phyloP scores from a whole-genome alignment of 2,113 vertebrate species.

The Oenanthe oenanthe region DNA sequence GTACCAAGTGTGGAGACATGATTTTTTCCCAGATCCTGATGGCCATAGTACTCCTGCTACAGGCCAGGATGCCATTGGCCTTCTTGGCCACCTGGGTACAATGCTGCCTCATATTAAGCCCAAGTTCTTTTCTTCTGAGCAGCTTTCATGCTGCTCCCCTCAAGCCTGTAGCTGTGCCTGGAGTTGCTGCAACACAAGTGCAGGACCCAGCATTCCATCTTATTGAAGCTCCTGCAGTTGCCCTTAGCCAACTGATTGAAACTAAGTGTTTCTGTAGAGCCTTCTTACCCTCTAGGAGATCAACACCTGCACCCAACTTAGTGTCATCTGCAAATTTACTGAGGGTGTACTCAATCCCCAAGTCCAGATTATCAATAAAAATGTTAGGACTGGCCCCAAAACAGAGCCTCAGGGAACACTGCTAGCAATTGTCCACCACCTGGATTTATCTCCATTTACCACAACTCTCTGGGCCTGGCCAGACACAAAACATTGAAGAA shows the following conservation, averaged over 20 bases:
- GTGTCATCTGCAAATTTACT: neutral
- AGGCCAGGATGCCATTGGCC: neutral
- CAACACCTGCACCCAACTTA: neutral
- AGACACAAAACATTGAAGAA: neutral
- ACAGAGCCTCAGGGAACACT: neutral
- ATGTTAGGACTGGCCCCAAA: neutral
- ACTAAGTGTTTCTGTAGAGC: neutral
- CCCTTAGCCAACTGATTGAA: neutral
- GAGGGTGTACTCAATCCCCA: neutral
- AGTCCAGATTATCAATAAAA: neutral
- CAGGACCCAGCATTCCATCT: neutral
- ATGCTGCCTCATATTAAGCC: neutral
- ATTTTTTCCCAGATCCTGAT: neutral
- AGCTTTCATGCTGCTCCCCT: neutral
- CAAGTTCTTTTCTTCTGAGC: neutral
- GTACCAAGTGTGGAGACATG: neutral
- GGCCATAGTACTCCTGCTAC: neutral
- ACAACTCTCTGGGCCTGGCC: too few relatives aligned
- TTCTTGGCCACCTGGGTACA: neutral
- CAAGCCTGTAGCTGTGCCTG: neutral
- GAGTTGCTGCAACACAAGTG: neutral
- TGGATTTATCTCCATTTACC: neutral
- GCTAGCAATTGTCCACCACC: accelerated
- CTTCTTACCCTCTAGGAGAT: neutral
- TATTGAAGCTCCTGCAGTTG: neutral